A percentile compares a stretch with the other conserved stretches of the same genome.
Evolutionary conservation across 1,140 invertebrate species (phyloP).

Genomic region (Drosophila aff.): DNA sequence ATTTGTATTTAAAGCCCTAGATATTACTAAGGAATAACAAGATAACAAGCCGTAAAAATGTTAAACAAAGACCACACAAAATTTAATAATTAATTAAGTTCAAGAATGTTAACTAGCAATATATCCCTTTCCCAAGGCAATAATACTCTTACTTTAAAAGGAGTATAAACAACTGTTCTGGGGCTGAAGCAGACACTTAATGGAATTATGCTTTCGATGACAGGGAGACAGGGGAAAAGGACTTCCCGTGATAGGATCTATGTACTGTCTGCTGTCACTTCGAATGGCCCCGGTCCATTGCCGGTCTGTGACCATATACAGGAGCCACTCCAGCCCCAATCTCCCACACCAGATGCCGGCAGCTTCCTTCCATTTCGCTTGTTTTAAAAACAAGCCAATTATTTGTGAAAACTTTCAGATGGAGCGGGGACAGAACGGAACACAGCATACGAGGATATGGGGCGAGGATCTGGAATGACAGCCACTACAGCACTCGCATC

Average conservation of each 20-base stretch:
- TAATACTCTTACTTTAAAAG: neutral
- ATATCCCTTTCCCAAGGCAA: neutral
- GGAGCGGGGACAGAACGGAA: neutral
- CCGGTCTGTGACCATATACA: conserved; percentile 13
- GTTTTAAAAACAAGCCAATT: conserved; percentile 74
- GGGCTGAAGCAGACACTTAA: conserved; percentile 17
- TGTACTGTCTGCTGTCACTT: conserved; percentile 37
- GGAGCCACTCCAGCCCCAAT: conserved; percentile 2
- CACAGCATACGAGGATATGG: conserved; percentile 5
- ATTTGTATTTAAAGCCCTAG: too few relatives aligned
- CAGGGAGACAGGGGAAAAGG: neutral
- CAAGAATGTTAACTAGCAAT: neutral
- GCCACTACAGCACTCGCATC: conserved; percentile 2
- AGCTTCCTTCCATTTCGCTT: conserved; percentile 43
- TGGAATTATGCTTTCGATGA: conserved; percentile 22
- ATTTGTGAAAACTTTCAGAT: conserved; percentile 59
- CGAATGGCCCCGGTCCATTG: conserved; percentile 18
- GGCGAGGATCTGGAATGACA: conserved; percentile 22
- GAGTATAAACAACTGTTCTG: conserved; percentile 25
- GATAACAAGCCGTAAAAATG: too few relatives aligned
- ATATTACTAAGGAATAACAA: neutral
- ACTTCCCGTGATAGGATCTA: conserved; percentile 34
- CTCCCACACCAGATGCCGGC: conserved; percentile 18
- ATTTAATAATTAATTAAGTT: neutral
- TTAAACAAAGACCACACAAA: neutral